A percentile compares a stretch with the other conserved stretches of the same genome.
These are phyloP conservation scores for Catonia carolina DNA, from an alignment of 2,888 invertebrate species.

Conservation along the genomic window DNA sequence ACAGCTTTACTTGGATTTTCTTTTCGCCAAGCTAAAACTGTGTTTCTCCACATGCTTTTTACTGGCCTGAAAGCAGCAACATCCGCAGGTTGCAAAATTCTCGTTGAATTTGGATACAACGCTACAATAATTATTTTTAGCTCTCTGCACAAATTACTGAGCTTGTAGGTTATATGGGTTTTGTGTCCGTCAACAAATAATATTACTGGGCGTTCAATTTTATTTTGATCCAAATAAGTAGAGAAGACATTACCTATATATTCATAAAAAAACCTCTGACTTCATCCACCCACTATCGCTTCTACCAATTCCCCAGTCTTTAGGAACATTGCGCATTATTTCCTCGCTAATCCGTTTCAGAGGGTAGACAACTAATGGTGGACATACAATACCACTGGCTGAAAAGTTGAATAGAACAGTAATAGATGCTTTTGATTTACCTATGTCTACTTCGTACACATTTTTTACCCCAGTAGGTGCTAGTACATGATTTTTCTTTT, in stretches of 20 bases:
- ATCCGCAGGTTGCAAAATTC: too few relatives aligned
- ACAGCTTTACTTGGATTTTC: too few relatives aligned
- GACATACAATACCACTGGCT: too few relatives aligned
- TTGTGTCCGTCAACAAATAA: slow-evolving; percentile 34
- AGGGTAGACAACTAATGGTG: too few relatives aligned
- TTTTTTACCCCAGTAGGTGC: too few relatives aligned
- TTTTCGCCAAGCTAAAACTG: too few relatives aligned
- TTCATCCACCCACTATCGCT: slow-evolving; percentile 38
- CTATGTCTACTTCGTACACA: too few relatives aligned
- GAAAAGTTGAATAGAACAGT: too few relatives aligned
- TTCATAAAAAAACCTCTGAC: slow-evolving; percentile 25
- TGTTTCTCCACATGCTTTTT: too few relatives aligned
- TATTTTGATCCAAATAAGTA: slow-evolving; percentile 17
- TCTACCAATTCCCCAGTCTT: slow-evolving; percentile 40
- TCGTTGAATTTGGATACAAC: too few relatives aligned
- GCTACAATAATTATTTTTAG: slow-evolving; percentile 36
- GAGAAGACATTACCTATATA: slow-evolving; percentile 24
- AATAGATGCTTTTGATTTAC: too few relatives aligned
- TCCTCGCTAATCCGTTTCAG: slow-evolving; percentile 32
- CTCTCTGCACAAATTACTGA: slow-evolving; percentile 33
- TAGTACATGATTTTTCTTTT: slow-evolving; percentile 28
- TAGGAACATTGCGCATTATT: slow-evolving; percentile 32
- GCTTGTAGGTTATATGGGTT: slow-evolving; percentile 31
- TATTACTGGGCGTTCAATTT: slow-evolving; percentile 30
- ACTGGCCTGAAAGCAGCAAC: too few relatives aligned